These are phyloP conservation scores for Siphamia tubifer DNA, from an alignment of 2,113 vertebrate species.

Conservation along the genomic window DNA sequence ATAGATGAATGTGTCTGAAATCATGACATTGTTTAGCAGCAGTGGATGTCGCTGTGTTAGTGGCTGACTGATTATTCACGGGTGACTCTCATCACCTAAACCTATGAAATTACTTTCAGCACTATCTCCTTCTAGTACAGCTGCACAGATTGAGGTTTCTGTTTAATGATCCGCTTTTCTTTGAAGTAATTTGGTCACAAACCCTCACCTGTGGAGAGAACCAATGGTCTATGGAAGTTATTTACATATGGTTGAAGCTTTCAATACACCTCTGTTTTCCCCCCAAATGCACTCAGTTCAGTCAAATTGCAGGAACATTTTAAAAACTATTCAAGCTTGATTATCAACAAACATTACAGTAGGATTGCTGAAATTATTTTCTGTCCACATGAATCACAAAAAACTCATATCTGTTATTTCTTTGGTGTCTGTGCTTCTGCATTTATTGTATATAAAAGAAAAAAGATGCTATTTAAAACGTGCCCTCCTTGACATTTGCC, in stretches of 20 bases:
- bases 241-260: conserved; percentile 29
- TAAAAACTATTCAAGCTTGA: not conserved
- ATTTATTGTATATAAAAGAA: conserved; percentile 32
- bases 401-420: conserved; percentile 3
- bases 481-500: conserved; percentile 68
- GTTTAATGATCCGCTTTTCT: conserved; percentile 48
- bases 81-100: conserved; percentile 23
- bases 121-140: conserved; percentile 3
- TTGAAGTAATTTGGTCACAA: conserved; percentile 41
- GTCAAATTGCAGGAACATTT: conserved; percentile 15
- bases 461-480: conserved; percentile 66
- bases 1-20: conserved; percentile 65
- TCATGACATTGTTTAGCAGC: conserved; percentile 52
- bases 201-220: conserved; percentile 11
- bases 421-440: conserved; percentile 5
- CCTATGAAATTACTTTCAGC: conserved; percentile 59
- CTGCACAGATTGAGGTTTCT: conserved; percentile 34
- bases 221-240: conserved; percentile 26
- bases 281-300: conserved; percentile 15
- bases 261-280: not conserved
- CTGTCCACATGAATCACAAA: conserved; percentile 7
- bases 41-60: conserved; percentile 39
- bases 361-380: not conserved
- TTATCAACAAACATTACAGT: not conserved
- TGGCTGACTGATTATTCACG: conserved; percentile 56